Conservation (phyloP, 2,888 invertebrate genomes). For the Scotopteryx bipunctaria region DNA sequence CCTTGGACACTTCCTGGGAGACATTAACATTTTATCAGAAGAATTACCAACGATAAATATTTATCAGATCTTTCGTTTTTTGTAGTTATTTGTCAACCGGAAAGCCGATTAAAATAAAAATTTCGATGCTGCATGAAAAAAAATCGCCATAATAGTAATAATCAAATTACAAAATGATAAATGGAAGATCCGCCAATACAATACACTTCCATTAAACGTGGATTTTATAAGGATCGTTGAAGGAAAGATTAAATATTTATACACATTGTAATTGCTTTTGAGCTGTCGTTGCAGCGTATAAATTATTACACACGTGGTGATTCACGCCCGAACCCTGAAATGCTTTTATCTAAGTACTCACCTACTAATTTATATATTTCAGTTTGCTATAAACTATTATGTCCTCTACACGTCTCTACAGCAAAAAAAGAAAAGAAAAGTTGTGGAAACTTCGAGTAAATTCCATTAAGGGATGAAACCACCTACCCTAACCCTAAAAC, state of each 20-base stretch:
- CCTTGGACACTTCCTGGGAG: constrained; percentile 29
- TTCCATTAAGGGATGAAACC: constrained; percentile 16
- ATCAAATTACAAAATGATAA: constrained; percentile 46
- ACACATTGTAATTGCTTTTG: constrained; percentile 52
- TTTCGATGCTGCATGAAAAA: constrained; percentile 16
- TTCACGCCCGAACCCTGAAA: constrained; percentile 38
- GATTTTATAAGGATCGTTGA: constrained; percentile 52
- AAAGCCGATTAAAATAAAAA: constrained; percentile 10
- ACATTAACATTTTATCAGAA: constrained; percentile 27
- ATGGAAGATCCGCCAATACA: constrained; percentile 40
- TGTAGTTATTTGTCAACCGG: constrained; percentile 27
- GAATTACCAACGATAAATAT: constrained; percentile 35
- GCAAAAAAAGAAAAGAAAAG: background rate
- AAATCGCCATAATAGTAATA: constrained; percentile 35
- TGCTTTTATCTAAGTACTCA: background rate
- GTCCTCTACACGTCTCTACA: background rate
- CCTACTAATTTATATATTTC: background rate
- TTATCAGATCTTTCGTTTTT: constrained; percentile 32
- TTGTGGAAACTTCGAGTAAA: constrained; percentile 4
- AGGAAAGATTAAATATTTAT: constrained; percentile 51
- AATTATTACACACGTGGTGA: constrained; percentile 42
- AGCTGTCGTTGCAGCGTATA: constrained; percentile 46
- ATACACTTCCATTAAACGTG: constrained; percentile 48
- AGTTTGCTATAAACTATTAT: too few relatives aligned
- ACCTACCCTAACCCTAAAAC: constrained; percentile 11